These are phyloP conservation scores for Drosophila ironensis DNA, from an alignment of 1,140 invertebrate species.

Conservation along the genomic window DNA sequence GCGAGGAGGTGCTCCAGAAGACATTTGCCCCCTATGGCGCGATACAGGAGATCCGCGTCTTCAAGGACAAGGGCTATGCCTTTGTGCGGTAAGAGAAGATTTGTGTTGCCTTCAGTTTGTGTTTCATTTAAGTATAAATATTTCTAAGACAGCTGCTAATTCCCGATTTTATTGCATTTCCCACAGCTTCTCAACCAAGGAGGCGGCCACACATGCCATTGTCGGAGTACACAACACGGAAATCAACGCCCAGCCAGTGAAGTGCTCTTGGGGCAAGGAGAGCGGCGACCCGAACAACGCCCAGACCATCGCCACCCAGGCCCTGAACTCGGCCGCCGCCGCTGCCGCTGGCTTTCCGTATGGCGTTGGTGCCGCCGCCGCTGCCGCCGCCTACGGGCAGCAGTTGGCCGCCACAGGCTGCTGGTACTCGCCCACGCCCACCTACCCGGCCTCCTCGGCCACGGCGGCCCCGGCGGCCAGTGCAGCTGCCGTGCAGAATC, in stretches of 20 bases:
- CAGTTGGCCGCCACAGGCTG: conserved; percentile 84
- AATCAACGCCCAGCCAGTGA: conserved; percentile 97
- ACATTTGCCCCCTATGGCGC: conserved; percentile 96
- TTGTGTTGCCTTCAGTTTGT: no score
- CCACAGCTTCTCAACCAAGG: conserved; percentile 96
- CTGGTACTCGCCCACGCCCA: conserved; percentile 88
- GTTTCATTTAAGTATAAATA: no score
- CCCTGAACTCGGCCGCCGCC: conserved; percentile 73
- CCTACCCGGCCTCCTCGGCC: conserved; percentile 84
- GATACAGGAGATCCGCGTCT: conserved; percentile 98
- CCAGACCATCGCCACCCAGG: conserved; percentile 86
- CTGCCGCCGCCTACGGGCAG: conserved; percentile 79
- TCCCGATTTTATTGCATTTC: not conserved
- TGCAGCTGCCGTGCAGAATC: conserved; percentile 83
- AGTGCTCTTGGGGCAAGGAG: conserved; percentile 99
- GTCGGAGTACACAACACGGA: conserved; percentile 98
- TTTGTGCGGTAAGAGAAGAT: not conserved
- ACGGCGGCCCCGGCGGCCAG: conserved; percentile 85
- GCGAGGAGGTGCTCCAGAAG: conserved; percentile 98
- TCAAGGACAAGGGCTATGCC: conserved; percentile 99
- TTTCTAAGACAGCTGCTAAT: not conserved
- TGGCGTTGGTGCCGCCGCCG: conserved; percentile 72
- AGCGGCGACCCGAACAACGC: conserved; percentile 94
- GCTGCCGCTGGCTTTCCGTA: conserved; percentile 78
- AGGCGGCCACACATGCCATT: conserved; percentile 98